Evolutionary conservation across 1,140 invertebrate species (phyloP).

Genomic region (Akabosia matsudoensis): DNA sequence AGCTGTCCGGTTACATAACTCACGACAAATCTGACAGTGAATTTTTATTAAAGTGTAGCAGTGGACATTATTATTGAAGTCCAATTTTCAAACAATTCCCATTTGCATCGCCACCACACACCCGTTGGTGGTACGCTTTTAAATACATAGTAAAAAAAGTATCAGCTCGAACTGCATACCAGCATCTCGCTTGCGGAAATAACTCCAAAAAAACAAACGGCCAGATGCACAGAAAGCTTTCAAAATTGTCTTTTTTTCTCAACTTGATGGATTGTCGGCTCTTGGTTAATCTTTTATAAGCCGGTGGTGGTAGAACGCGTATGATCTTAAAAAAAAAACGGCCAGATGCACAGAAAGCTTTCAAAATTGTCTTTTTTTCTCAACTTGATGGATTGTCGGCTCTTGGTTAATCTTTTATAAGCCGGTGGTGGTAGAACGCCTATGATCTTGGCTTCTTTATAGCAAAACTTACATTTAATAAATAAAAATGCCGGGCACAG

Average conservation of each 20-base stretch:
- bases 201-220: constrained; percentile 5
- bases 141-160: too few relatives aligned
- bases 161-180: neutral
- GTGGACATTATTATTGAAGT: too few relatives aligned
- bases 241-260: neutral
- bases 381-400: neutral
- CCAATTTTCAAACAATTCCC: too few relatives aligned
- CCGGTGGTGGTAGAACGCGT: neutral
- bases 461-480: neutral
- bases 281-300: neutral
- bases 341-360: too few relatives aligned
- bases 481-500: neutral
- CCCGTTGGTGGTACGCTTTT: too few relatives aligned
- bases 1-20: too few relatives aligned
- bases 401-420: neutral
- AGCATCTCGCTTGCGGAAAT: constrained; percentile 13
- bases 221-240: too few relatives aligned
- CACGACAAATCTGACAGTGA: too few relatives aligned
- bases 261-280: neutral
- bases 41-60: too few relatives aligned
- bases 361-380: neutral
- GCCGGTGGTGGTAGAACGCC: neutral
- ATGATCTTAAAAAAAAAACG: too few relatives aligned
- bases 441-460: neutral
- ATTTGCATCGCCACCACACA: too few relatives aligned